Evolutionary conservation across 2,888 invertebrate genomes (phyloP).

Genomic region (Phyllotreta cruciferae): DNA sequence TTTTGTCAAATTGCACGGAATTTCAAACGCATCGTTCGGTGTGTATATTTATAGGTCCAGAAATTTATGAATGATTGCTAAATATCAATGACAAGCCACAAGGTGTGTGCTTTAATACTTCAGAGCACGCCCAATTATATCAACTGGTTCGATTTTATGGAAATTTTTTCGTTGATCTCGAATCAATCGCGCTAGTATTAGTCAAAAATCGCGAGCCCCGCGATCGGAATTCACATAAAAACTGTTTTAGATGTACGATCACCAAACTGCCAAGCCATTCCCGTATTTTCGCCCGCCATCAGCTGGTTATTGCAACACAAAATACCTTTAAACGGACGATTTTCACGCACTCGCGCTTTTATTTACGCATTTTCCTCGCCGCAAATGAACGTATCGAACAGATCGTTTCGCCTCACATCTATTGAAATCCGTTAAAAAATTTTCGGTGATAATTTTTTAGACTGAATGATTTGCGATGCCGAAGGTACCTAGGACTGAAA

Average conservation of each 20-base stretch:
- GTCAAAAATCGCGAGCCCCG: conserved; percentile 31
- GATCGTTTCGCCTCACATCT: conserved; percentile 44
- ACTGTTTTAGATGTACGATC: conserved; percentile 49
- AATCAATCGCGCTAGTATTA: conserved; percentile 32
- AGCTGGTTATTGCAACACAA: conserved; percentile 60
- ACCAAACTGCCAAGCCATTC: conserved; percentile 58
- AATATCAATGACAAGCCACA: conserved; percentile 57
- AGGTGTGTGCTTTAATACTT: conserved; percentile 54
- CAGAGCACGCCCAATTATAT: conserved; percentile 58
- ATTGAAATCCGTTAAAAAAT: conserved; percentile 30
- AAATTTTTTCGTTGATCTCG: conserved; percentile 32
- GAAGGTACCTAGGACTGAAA: conserved; percentile 74
- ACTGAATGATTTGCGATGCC: conserved; percentile 60
- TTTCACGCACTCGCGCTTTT: conserved; percentile 61
- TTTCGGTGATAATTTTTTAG: conserved; percentile 36
- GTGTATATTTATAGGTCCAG: conserved; percentile 46
- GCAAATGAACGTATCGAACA: conserved; percentile 53
- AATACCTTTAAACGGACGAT: conserved; percentile 66
- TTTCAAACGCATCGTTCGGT: conserved; percentile 53
- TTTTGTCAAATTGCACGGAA: conserved; percentile 54
- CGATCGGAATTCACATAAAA: conserved; percentile 45
- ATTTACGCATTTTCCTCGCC: conserved; percentile 64
- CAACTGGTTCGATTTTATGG: conserved; percentile 42
- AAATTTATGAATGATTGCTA: conserved; percentile 55
- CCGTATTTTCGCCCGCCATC: conserved; percentile 62